Conservation (phyloP, 2,888 invertebrate species). For the Metallyticus violacea region DNA sequence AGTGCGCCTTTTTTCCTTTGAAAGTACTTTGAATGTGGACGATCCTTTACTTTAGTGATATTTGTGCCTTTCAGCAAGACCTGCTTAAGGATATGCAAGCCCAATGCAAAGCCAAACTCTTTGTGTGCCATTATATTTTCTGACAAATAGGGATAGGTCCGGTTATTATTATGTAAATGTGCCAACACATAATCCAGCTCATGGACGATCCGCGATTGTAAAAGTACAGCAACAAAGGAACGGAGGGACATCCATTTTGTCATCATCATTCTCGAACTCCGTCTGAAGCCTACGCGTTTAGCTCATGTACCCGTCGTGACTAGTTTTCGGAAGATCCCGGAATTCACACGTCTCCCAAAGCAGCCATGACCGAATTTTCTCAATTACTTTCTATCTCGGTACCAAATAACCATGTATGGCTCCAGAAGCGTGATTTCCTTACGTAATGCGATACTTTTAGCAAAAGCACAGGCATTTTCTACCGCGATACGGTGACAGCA, state of each 20-base stretch:
- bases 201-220: no score
- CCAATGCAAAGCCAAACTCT: background rate
- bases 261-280: background rate
- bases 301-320: background rate
- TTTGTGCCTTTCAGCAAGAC: background rate
- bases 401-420: background rate
- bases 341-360: background rate
- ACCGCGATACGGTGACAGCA: background rate
- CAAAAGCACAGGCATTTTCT: background rate
- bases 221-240: background rate
- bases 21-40: no score
- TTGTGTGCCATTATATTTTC: no score
- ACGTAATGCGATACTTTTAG: background rate
- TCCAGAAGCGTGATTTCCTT: background rate
- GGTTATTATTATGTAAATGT: background rate
- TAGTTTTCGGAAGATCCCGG: background rate
- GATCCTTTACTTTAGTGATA: background rate
- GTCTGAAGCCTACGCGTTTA: background rate
- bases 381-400: background rate
- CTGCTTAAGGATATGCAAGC: background rate
- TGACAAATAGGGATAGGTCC: background rate
- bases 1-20: no score
- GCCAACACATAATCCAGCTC: background rate
- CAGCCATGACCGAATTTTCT: background rate
- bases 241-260: background rate